Percentiles rank a stretch among this genome's conserved stretches.
Conservation (phyloP, 2,113 vertebrate genomes). For the Peucedramus taeniatus region DNA sequence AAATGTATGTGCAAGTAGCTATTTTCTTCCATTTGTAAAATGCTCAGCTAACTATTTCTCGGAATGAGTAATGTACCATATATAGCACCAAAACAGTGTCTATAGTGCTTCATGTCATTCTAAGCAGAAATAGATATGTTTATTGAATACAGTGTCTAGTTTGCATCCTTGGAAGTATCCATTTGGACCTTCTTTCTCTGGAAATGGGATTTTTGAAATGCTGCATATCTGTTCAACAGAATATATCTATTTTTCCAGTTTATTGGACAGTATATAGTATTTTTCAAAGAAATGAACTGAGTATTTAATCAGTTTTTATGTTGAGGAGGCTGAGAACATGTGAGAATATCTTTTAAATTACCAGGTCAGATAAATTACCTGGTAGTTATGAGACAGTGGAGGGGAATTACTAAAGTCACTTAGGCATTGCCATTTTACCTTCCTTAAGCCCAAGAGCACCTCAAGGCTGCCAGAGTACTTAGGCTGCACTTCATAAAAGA, state of each 20-base stretch:
- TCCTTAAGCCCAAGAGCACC: background rate
- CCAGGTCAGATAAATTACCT: background rate
- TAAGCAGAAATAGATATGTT: slow-evolving; percentile 47
- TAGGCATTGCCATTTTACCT: background rate
- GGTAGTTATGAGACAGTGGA: background rate
- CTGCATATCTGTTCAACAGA: background rate
- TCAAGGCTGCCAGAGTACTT: background rate
- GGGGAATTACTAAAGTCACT: background rate
- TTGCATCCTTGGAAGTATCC: background rate
- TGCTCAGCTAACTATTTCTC: slow-evolving; percentile 59
- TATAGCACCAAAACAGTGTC: slow-evolving; percentile 52
- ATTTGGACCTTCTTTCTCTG: slow-evolving; percentile 29
- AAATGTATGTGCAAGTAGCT: slow-evolving; percentile 56
- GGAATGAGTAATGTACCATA: slow-evolving; percentile 62
- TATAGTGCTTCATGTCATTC: slow-evolving; percentile 7
- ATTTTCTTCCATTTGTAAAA: slow-evolving; percentile 72
- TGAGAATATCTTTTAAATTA: background rate
- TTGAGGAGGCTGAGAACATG: background rate
- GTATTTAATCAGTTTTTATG: background rate
- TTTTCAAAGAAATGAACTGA: background rate
- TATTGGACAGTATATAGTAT: background rate
- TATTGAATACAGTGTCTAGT: slow-evolving; percentile 24
- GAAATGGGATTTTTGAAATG: slow-evolving; percentile 26
- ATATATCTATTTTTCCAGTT: background rate
- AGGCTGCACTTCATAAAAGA: background rate